Evolutionary conservation across 2,113 vertebrate genomes (phyloP), one percentile per base, ranked within the genome.

Genomic region (Larimichthys polyactis): DNA sequence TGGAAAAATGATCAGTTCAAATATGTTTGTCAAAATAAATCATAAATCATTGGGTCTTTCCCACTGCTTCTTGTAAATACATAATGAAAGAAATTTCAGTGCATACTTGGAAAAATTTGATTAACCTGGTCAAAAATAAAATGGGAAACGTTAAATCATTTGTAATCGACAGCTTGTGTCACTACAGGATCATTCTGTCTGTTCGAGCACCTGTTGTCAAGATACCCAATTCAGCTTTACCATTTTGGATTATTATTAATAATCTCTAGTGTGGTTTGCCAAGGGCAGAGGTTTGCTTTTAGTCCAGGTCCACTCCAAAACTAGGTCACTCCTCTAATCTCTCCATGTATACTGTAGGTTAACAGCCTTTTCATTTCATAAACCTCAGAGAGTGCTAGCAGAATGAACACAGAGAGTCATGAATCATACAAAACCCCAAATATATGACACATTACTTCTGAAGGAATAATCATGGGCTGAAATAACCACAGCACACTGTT

Each of bases 241-340:
- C 86, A 87, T 88, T 94, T 92, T 92, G 90, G 92, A 94, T 94
- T 93, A 92, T 93, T 89, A 94, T 87, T 90, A 79, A 94, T 93
- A 93, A 94, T 93, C 92, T 94, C 85, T 49, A 78, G 84, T 81
- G 83, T 65, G 52, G 83, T 92, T 91, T 90, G 89, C 85, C 86
- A 84, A 92, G 79, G 85, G 83, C 86, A 87, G 88, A 90, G 87
- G 91, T 92, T 90, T 11, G 85, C 85, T 90, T 93, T 92, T 87
- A 91, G 90, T 91, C 77, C 88, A 22, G 85, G 83, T 87, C 83
- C 87, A 87, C 78, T 85, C 82, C 69, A 82, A 83, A 94, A 92
- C 89, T 93, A 89, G 93, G 93, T 92, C 92, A 92, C 66, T 85
- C 68, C 75, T 87, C 86, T 93, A 93, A 93, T 93, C 92, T 91